Evolutionary conservation across 2,888 invertebrate species (phyloP).

Genomic region (Thera obeliscata): DNA sequence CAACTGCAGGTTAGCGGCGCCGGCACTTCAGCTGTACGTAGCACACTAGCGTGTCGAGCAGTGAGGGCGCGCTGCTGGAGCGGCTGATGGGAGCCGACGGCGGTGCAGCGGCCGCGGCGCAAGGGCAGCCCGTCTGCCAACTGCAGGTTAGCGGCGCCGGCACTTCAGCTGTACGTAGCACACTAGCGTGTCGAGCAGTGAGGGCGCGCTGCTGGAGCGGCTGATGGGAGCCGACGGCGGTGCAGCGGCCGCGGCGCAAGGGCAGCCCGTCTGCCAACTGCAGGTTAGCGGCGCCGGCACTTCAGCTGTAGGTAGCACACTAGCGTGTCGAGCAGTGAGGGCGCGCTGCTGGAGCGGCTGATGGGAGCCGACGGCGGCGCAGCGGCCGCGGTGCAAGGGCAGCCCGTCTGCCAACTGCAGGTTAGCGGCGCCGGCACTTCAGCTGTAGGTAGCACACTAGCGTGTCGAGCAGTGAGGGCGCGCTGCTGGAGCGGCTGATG

Average conservation of each 20-base stretch:
- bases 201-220: constrained; percentile 73
- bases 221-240: constrained; percentile 68
- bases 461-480: too few relatives aligned
- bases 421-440: constrained; percentile 43
- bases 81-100: constrained; percentile 71
- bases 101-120: constrained; percentile 51
- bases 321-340: constrained; percentile 75
- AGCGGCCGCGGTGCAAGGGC: constrained; percentile 54
- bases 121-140: constrained; percentile 71
- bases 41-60: constrained; percentile 73
- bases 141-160: constrained; percentile 60
- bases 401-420: constrained; percentile 77
- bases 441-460: too few relatives aligned
- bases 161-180: constrained; percentile 46
- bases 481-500: too few relatives aligned
- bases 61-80: constrained; percentile 75
- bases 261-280: constrained; percentile 73
- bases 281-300: constrained; percentile 55
- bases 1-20: constrained; percentile 67
- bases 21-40: constrained; percentile 34
- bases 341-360: constrained; percentile 72
- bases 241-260: constrained; percentile 51
- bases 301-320: too few relatives aligned
- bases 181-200: constrained; percentile 75
- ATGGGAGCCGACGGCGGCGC: constrained; percentile 65